These are phyloP conservation scores for Sapayoa aenigma DNA, from an alignment of 2,113 vertebrate species.

Conservation along the genomic window DNA sequence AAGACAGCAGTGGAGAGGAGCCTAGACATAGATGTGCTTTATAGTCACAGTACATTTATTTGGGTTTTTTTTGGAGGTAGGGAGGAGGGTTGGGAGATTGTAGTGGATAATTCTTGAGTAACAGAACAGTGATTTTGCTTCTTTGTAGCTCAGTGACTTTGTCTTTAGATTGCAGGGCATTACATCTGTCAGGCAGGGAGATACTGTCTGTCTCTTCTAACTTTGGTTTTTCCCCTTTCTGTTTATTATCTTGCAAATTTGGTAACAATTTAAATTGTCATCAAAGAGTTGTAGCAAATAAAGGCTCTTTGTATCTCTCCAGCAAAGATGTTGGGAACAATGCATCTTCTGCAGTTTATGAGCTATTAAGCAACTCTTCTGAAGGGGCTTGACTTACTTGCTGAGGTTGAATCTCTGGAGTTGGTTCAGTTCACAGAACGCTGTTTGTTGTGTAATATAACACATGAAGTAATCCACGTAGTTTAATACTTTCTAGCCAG, in stretches of 20 bases:
- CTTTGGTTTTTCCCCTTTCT: background rate
- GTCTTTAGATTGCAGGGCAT: background rate
- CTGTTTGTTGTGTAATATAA: background rate
- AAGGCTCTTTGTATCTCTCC: background rate
- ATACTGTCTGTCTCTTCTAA: background rate
- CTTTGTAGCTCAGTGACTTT: background rate
- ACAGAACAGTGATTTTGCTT: background rate
- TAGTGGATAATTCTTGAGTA: background rate
- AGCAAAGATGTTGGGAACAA: background rate
- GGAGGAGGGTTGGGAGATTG: background rate
- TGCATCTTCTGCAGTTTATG: background rate
- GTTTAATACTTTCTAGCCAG: background rate
- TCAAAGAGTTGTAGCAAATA: background rate
- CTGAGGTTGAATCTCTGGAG: background rate
- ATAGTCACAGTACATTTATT: background rate
- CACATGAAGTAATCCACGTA: background rate
- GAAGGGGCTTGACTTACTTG: background rate
- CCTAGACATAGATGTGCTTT: background rate
- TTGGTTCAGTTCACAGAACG: background rate
- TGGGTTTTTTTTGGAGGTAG: background rate
- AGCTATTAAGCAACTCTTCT: background rate
- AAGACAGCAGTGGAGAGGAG: background rate
- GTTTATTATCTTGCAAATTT: background rate
- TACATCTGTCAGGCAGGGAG: background rate
- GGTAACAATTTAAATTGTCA: background rate